A percentile compares a stretch with the other conserved stretches of the same genome.
Conservation (phyloP, 2,888 invertebrate species). For the Orthonychiurus folsomi region DNA sequence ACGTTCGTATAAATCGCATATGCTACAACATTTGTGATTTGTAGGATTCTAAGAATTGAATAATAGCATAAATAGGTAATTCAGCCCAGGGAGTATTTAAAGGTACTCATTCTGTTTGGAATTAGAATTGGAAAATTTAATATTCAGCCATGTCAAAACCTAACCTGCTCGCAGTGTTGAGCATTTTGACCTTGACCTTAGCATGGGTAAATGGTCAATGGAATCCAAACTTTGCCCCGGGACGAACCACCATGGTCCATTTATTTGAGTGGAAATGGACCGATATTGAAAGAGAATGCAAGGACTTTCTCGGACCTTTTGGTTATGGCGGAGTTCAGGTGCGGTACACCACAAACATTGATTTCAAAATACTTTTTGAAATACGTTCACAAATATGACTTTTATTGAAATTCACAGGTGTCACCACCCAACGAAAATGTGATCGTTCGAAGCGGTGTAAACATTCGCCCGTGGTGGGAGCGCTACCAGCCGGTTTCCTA, state of each 20-base stretch:
- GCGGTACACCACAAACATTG: background rate
- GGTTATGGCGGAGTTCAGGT: slow-evolving; percentile 18
- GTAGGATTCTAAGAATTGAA: too few species aligned
- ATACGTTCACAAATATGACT: background rate
- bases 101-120: too few species aligned
- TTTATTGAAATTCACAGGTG: slow-evolving; percentile 8
- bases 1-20: too few species aligned
- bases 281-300: slow-evolving; percentile 13
- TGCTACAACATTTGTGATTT: too few species aligned
- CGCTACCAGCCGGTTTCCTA: slow-evolving; percentile 81
- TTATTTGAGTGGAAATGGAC: slow-evolving; percentile 15
- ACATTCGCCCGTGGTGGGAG: slow-evolving; percentile 50
- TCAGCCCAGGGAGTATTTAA: too few species aligned
- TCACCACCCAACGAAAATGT: slow-evolving; percentile 55
- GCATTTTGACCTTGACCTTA: slow-evolving; percentile 3
- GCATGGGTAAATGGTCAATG: slow-evolving; percentile 6
- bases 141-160: too few species aligned
- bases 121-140: too few species aligned
- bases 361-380: background rate
- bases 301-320: slow-evolving; percentile 8
- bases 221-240: slow-evolving; percentile 6
- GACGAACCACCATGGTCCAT: slow-evolving; percentile 11
- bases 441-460: slow-evolving; percentile 37
- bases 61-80: too few species aligned
- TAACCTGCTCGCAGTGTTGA: background rate